These are phyloP conservation scores for Lacerta agilis DNA, from an alignment of 2,797 vertebrate species.

Conservation along the genomic window DNA sequence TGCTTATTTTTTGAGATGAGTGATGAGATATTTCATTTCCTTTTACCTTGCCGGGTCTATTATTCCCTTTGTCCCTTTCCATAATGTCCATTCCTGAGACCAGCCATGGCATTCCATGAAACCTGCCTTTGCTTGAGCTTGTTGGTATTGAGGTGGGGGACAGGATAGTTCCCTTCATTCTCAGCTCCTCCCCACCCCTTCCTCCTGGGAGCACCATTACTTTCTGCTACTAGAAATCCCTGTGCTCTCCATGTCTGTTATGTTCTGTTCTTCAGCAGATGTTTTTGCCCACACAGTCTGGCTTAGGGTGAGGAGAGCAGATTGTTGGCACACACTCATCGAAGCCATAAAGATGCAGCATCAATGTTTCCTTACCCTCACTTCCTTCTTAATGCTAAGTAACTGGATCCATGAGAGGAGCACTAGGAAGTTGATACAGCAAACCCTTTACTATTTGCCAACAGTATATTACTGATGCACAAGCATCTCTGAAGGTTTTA, in stretches of 20 bases:
- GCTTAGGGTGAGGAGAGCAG: neutral
- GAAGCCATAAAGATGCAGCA: neutral
- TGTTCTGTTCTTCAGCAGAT: slow-evolving; percentile 20
- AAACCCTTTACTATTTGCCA: slow-evolving; percentile 14
- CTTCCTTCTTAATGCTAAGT: neutral
- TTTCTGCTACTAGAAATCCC: neutral
- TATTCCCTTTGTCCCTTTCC: neutral
- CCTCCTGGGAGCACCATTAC: neutral
- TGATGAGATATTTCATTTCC: neutral
- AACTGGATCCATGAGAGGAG: neutral
- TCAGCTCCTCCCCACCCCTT: neutral
- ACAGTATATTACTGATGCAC: neutral
- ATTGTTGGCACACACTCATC: neutral
- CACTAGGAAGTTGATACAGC: neutral
- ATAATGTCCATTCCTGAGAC: neutral
- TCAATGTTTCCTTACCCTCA: neutral
- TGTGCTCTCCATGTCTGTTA: neutral
- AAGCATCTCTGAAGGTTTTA: neutral
- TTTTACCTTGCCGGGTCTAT: neutral
- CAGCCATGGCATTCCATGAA: neutral
- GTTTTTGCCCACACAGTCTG: slow-evolving; percentile 1
- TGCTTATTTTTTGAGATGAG: neutral
- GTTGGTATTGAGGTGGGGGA: neutral
- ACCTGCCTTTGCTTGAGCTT: neutral
- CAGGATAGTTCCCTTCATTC: neutral